Evolutionary conservation across 2,113 vertebrate genomes (phyloP), one percentile per base, ranked within the genome.

Genomic region (Grallaria varia): DNA sequence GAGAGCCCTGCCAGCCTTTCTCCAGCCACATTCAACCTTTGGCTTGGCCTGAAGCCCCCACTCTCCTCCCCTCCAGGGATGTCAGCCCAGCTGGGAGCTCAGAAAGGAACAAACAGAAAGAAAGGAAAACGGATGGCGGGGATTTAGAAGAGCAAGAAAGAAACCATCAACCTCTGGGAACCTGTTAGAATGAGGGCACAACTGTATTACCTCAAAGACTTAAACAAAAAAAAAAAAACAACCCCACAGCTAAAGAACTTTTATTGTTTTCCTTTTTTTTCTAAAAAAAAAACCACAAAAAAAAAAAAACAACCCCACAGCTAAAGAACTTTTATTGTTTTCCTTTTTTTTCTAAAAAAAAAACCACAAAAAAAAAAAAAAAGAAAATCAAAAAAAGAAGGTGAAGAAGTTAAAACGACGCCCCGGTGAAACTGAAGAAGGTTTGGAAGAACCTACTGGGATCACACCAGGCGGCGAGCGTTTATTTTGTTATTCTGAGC

Each of bases 121-220:
- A 78, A 87, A 91, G 91, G 81, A 90, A 94, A 95, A 96, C 33
- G 68, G 91, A 91, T 60, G 91, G 53, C 62, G 82, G 86, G 93
- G 95, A 97, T 95, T 87, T 67, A 62, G 71, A 95, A 76, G 28
- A 89, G 44, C 27, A 31, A 40, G 39, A 88, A 71, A 85, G 89
- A 90, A 91, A 93, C 77, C 91, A 97, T 96, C 96, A 50, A 94
- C 91, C 97, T 97, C 96, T 97, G 97, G 97, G 97, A 97, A 97
- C 92, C 90, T 97, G 96, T 96, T 97, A 84, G 97, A 95, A 97
- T 87, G 97, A 97, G 97, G 97, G 97, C 96, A 98, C 97, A 98
- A 98, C 97, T 92, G 89, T 91, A 97, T 98, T 98, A 98, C 97
- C 97, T 97, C 97, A 97, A 97, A 95, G 87, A 95, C 95, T 95